Evolutionary conservation across 2,888 invertebrate genomes (phyloP).

Genomic region (Mimachlamys varia): DNA sequence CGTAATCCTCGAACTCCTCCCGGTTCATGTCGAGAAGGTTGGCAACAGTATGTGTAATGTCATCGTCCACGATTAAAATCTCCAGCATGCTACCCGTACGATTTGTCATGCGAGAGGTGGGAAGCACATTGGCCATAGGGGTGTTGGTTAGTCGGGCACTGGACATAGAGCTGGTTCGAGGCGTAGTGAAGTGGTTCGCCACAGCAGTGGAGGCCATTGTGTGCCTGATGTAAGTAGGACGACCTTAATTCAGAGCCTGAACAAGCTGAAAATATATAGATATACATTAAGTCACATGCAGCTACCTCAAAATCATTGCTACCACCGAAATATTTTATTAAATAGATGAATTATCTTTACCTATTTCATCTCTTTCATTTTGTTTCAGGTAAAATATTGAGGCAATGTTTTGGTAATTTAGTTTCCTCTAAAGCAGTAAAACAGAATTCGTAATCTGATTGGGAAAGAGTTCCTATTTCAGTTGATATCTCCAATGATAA

Average conservation of each 20-base stretch:
- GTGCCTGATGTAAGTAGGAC: not conserved
- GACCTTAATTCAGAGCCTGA: not conserved
- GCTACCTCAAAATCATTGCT: too few species aligned
- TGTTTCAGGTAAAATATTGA: too few species aligned
- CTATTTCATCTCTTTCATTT: too few species aligned
- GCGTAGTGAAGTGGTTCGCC: not conserved
- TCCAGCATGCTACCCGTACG: conserved; percentile 34
- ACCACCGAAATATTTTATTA: too few species aligned
- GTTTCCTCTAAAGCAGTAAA: too few species aligned
- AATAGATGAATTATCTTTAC: too few species aligned
- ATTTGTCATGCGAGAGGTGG: not conserved
- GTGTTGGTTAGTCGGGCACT: conserved; percentile 18
- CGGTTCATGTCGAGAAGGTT: conserved; percentile 49
- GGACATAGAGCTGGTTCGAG: not conserved
- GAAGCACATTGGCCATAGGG: not conserved
- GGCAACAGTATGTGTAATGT: conserved; percentile 66
- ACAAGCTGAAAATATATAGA: not conserved
- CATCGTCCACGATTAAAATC: conserved; percentile 61
- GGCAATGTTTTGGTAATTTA: too few species aligned
- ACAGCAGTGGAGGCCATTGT: conserved; percentile 37
- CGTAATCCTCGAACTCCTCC: not conserved
- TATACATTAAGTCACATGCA: not conserved
- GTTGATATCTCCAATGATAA: too few species aligned
- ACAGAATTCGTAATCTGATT: too few species aligned
- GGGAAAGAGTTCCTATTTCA: too few species aligned